Conservation (phyloP, 2,113 vertebrate species). For the Channa maculata region DNA sequence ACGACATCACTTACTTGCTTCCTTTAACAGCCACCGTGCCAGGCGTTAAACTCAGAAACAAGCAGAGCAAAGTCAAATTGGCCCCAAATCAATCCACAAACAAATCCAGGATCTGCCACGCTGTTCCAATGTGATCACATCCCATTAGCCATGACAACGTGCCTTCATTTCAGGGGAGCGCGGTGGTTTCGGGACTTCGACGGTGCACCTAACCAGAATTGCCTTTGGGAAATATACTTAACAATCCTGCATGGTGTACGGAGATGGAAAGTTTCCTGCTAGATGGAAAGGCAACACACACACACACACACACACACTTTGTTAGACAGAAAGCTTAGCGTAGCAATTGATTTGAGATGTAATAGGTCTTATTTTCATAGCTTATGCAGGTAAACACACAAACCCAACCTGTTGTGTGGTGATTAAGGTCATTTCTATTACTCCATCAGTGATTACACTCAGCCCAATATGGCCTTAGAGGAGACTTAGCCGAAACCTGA, state of each 20-base stretch:
- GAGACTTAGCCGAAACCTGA: slow-evolving; percentile 29
- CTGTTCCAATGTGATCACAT: background rate
- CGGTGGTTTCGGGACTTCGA: slow-evolving; percentile 35
- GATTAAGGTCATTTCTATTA: slow-evolving; percentile 73
- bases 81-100: slow-evolving; percentile 3
- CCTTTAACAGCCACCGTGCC: background rate
- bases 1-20: background rate
- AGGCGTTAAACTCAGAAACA: background rate
- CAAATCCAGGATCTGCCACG: slow-evolving; percentile 18
- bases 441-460: slow-evolving; percentile 58
- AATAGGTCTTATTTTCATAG: background rate
- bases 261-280: slow-evolving; percentile 45
- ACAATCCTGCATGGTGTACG: slow-evolving; percentile 16
- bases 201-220: slow-evolving; percentile 47
- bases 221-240: slow-evolving; percentile 53
- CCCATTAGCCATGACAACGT: slow-evolving; percentile 9
- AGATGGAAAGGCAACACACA: slow-evolving; percentile 23
- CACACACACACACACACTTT: background rate
- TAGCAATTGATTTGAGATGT: too few relatives aligned
- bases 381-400: background rate
- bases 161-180: slow-evolving; percentile 38
- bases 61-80: background rate
- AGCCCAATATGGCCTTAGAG: slow-evolving; percentile 50
- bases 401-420: slow-evolving; percentile 31
- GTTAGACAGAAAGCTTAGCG: background rate